Base-by-base conservation (phyloP, 2,888 invertebrate genomes). In the Leptinotarsa rubiginosa region DNA sequence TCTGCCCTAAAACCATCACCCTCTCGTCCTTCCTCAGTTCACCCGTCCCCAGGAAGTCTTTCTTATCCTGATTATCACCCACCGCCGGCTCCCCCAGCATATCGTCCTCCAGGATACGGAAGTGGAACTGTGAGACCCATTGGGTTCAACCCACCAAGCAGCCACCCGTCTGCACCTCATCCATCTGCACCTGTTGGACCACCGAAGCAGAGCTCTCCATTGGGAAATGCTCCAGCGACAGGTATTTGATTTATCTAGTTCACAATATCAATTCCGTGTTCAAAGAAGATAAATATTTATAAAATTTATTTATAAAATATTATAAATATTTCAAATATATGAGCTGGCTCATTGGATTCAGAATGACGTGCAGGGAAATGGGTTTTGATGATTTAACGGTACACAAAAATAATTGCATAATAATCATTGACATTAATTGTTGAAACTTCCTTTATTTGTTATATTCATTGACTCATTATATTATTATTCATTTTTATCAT, bases 171-270 rank as follows among this genome's bases (percentile, higher is more conserved):
- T 7, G 52, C 52, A 18, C 52, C 52, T 4, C 18, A 67, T 41
- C 31, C 67, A 10, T 72, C 72, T 52, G 77, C 70, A 59, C 49
- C 75, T 4, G 41, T 77, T 59, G 73, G 75, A 67, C 77, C 77
- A 41, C 77, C 77, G 13, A 77, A 77, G 47, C 66, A 49, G 16
- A 70, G 65, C 16, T 49, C 73, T 50, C 47, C 50, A 15, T 47
- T 75, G 15, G 75, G 75, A 50, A 70, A 50, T n/a, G 41, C 54
- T 50, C 20, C 54, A 25, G 52, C 18, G 12, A 15, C 41, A 13
- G 20, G 59, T 52, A 4, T 31, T 62, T 15, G n/a, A 31, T n/a
- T 5, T 50, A 50, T 50, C 15, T 50, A 50, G 16, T 50, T 50
- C 2, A 10, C 41, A 12, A 41, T 41, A 41, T 12, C 41, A 41